Percentiles rank a stretch among this genome's conserved stretches.
phyloP scores from a whole-genome alignment of 1,140 invertebrate genomes.

The Gryllus bimaculatus region DNA sequence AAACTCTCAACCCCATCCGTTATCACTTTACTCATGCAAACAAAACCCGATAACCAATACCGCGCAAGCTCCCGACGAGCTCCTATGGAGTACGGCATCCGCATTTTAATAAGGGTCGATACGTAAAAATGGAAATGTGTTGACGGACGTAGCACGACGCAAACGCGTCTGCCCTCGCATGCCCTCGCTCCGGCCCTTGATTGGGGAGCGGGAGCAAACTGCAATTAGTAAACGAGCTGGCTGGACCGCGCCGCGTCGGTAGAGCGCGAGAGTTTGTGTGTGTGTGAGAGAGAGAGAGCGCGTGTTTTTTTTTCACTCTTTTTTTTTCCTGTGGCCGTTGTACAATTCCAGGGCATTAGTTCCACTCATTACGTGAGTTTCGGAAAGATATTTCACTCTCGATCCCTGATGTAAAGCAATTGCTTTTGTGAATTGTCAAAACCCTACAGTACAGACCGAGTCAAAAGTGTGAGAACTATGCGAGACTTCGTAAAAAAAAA shows the following conservation, averaged over 20 bases:
- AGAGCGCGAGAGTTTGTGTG: no score
- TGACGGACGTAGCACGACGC: not conserved
- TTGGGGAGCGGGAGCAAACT: not conserved
- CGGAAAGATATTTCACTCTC: not conserved
- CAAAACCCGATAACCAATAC: not conserved
- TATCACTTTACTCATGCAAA: not conserved
- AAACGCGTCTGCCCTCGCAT: not conserved
- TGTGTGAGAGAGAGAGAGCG: no score
- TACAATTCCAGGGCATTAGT: not conserved
- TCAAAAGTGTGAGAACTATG: not conserved
- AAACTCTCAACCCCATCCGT: not conserved
- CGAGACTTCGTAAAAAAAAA: no score
- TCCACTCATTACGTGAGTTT: not conserved
- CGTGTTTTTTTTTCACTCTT: no score
- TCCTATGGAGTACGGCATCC: not conserved
- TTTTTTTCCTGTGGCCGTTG: no score
- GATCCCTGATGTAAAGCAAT: not conserved
- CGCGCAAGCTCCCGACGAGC: not conserved
- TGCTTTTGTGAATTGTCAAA: not conserved
- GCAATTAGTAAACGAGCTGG: not conserved
- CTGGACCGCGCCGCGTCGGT: no score
- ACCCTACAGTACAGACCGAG: not conserved
- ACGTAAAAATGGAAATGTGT: constrained; percentile 1
- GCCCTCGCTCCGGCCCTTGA: not conserved
- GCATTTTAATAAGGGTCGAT: not conserved